Base-by-base conservation (phyloP, 2,797 vertebrate species). In the Smutsia gigantea region DNA sequence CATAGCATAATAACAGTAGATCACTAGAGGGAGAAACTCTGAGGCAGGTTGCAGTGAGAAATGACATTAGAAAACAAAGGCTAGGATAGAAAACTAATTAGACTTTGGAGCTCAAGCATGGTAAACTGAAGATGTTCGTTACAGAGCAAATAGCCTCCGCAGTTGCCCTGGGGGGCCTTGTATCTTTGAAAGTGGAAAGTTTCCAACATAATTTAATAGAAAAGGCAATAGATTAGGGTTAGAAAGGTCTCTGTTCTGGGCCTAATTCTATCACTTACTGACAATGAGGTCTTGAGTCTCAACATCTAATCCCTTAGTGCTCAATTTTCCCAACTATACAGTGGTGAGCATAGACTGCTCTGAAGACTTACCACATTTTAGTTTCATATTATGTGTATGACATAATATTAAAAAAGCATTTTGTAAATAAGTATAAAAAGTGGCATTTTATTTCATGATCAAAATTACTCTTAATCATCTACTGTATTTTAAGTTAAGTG, bases 21-120 rank as follows among this genome's bases (percentile, higher is more conserved):
- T 94, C 96, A 97, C 82, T 81, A 84, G 82, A 94, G 77, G 37
- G 39, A 90, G 69, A 88, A 95, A 81, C 21, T 94, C 34, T 79
- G 68, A 95, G 81, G 69, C 82, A 97, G 93, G 64, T 75, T 83
- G 46, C 64, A 91, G 85, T 49, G 79, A 97, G 83, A 96, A 92
- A n/a, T 90, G 95, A 97, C 96, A 92, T 77, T 68, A 83, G 42
- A 93, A 83, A 95, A 94, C 96, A 96, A 93, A 96, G 93, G 85
- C 88, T 95, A 97, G 72, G 66, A 93, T 79, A 90, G 77, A 90
- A 93, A 95, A 97, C 93, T 98, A 97, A 97, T 97, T 97, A 97
- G 93, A 93, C 59, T 57, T n/a, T 91, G 53, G 82, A 97, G 89
- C 59, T 72, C 7, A 21, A 92, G 86, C 42, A 79, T 59, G 34